Conservation (phyloP, 2,113 vertebrate species). For the Entomyzon cyanotis region DNA sequence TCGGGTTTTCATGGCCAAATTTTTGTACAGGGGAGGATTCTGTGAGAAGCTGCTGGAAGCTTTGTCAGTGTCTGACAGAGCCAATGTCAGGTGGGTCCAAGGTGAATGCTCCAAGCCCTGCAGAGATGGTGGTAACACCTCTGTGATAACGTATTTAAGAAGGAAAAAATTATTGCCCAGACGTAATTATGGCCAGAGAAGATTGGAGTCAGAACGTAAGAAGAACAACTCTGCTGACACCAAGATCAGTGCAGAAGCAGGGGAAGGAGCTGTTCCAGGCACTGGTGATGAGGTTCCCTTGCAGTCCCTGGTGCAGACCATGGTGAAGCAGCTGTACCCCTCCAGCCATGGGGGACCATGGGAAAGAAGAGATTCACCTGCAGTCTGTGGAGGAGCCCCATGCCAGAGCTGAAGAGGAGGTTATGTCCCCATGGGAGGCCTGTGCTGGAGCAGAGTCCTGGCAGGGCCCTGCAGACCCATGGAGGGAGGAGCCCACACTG, state of each 20-base stretch:
- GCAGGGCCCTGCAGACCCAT: no score
- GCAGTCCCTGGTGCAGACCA: background rate
- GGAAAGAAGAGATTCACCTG: background rate
- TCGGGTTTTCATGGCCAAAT: background rate
- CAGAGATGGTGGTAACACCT: accelerated
- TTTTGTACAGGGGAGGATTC: background rate
- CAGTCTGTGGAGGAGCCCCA: background rate
- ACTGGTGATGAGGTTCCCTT: background rate
- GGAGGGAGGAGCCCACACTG: background rate
- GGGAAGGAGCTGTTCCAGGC: background rate
- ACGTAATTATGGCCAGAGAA: background rate
- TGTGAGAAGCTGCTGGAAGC: background rate
- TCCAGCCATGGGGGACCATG: background rate
- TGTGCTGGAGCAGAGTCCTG: background rate
- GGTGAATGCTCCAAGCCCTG: background rate
- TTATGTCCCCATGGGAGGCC: background rate
- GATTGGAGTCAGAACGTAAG: background rate
- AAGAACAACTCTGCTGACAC: background rate
- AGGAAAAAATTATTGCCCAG: background rate
- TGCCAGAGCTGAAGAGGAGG: background rate
- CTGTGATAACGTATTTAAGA: background rate
- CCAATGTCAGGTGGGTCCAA: background rate
- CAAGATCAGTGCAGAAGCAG: background rate
- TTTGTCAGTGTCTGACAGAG: background rate
- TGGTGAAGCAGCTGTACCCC: background rate